Evolutionary conservation across 2,888 invertebrate species (phyloP).

Genomic region (Prosopocoilus inquinatus): DNA sequence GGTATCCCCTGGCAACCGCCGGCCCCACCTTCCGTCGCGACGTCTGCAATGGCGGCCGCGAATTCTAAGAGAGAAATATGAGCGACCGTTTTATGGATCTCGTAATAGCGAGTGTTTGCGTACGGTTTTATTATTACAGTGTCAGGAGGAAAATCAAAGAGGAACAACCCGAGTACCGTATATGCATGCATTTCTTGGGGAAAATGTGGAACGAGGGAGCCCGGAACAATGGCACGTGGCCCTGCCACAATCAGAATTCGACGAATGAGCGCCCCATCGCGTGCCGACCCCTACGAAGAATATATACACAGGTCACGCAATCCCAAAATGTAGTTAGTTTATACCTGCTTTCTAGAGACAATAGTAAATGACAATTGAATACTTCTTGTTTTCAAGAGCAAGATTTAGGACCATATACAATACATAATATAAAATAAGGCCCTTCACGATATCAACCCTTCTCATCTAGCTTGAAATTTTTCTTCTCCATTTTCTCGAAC

Average conservation of each 20-base stretch:
- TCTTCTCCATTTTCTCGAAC: too few relatives aligned
- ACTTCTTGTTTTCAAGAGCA: conserved; percentile 17
- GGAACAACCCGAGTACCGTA: not conserved
- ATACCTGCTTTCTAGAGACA: conserved; percentile 20
- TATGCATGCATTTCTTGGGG: not conserved
- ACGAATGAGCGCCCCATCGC: conserved; percentile 44
- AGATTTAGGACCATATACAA: conserved; percentile 1
- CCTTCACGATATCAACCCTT: too few relatives aligned
- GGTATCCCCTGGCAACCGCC: conserved; percentile 34
- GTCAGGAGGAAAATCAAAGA: not conserved
- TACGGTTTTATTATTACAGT: not conserved
- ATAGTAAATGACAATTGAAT: not conserved
- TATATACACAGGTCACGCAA: conserved; percentile 46
- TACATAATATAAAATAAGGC: too few relatives aligned
- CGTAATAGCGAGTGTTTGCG: not conserved
- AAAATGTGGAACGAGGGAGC: conserved; percentile 19
- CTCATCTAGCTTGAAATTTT: too few relatives aligned
- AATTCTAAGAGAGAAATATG: conserved; percentile 20
- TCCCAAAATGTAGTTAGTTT: conserved; percentile 45
- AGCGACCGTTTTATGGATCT: conserved; percentile 10
- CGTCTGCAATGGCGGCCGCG: conserved; percentile 34
- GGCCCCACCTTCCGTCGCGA: conserved; percentile 33
- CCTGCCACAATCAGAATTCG: conserved; percentile 46
- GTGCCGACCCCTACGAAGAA: conserved; percentile 41
- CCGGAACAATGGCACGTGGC: conserved; percentile 43